Conservation (phyloP, 1,140 invertebrate genomes). For the Camponotus pennsylvanicus region DNA sequence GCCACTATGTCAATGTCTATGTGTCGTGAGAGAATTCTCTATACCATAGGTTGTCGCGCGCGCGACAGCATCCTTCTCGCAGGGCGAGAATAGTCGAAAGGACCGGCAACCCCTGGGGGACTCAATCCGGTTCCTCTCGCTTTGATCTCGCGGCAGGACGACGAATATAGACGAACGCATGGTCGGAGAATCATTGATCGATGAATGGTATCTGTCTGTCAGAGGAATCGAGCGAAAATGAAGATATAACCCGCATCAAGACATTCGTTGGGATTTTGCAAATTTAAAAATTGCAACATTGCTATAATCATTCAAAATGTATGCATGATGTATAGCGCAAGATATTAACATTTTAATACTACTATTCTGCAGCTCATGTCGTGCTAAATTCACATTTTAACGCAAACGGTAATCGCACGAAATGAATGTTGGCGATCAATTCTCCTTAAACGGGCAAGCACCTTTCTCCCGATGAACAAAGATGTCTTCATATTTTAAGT, state of each 20-base stretch:
- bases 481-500: conserved; percentile 58
- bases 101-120: conserved; percentile 55
- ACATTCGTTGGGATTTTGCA: neutral
- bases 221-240: neutral
- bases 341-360: neutral
- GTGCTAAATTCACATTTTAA: neutral
- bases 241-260: neutral
- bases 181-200: conserved; percentile 60
- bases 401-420: conserved; percentile 22
- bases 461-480: conserved; percentile 1
- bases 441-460: conserved; percentile 31
- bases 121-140: conserved; percentile 49
- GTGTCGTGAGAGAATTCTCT: conserved; percentile 54
- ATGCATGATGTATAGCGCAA: neutral
- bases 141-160: conserved; percentile 70
- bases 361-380: neutral
- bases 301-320: neutral
- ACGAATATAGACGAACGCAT: conserved; percentile 55
- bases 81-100: neutral
- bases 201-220: conserved; percentile 20
- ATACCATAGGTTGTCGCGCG: conserved; percentile 30
- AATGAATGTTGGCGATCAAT: conserved; percentile 60
- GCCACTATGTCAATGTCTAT: conserved; percentile 75
- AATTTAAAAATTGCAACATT: conserved; percentile 13
- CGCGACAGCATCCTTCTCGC: conserved; percentile 47